Percentiles rank a stretch among this genome's conserved stretches.
Conservation (phyloP, 2,888 invertebrate species). For the Zygaena filipendulae region DNA sequence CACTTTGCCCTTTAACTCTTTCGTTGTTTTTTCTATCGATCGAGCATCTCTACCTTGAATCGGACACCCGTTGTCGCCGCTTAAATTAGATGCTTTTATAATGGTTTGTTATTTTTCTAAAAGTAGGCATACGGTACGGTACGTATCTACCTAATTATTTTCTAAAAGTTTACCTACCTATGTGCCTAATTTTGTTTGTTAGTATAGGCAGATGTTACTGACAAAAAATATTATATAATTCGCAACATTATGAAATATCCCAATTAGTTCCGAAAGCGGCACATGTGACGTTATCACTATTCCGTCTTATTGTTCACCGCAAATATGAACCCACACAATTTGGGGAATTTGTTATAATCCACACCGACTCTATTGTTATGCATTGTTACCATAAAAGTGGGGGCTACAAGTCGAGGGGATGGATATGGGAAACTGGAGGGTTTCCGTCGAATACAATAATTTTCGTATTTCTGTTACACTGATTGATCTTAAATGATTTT, state of each 20-base stretch:
- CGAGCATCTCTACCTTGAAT: constrained; percentile 1
- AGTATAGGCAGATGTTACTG: constrained; percentile 57
- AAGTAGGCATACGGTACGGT: no score
- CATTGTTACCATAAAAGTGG: constrained; percentile 37
- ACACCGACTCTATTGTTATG: constrained; percentile 50
- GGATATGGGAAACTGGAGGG: constrained; percentile 24
- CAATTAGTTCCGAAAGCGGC: constrained; percentile 65
- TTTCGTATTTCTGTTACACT: no score
- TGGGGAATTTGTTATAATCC: constrained; percentile 65
- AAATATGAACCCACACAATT: constrained; percentile 66
- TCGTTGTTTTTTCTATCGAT: constrained; percentile 44
- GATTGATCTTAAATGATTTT: no score
- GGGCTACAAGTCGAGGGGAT: constrained; percentile 37
- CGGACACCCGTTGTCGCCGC: no score
- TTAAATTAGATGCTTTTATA: no score
- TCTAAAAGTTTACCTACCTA: no score
- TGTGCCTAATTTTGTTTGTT: no score
- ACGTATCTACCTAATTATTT: constrained; percentile 1
- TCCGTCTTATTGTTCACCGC: constrained; percentile 59
- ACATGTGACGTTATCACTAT: constrained; percentile 64
- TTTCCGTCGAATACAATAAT: constrained; percentile 35
- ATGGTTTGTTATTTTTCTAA: no score
- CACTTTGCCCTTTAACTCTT: constrained; percentile 56
- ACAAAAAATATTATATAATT: no score
- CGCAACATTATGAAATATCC: constrained; percentile 52